Base-by-base conservation (phyloP, 2,113 vertebrate species). In the Malurus elegans region DNA sequence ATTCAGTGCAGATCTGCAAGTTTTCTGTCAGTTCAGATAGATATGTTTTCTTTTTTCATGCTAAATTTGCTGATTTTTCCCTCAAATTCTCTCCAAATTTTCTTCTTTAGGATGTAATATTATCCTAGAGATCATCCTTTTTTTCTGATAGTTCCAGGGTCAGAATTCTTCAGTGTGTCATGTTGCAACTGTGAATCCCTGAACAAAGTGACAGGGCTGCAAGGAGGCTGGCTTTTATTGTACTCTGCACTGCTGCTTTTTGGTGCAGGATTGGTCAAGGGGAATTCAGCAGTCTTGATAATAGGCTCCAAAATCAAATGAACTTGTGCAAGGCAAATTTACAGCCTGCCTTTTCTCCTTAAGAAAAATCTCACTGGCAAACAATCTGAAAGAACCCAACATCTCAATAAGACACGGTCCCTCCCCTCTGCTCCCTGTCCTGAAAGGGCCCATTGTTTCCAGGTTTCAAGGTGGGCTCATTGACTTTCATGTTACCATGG, bases 391-490 rank as follows among this genome's bases (percentile, higher is more conserved):
- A 95, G 82, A 79, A 86, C 50, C 57, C 86, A 96, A 86, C 48
- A 73, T 94, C 88, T 96, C 96, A 97, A 79, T 96, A 86, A 83
- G 72, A 67, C 12, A 4, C 4, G 25, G 88, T 83, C 92, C 87
- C 95, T 96, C 96, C 83, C 54, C 67, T 79, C 83, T 73, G 75
- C 76, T 76, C 53, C 18, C 34, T 48, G 90, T 14, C 93, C 82
- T 98, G 95, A 98, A 98, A 97, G 94, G 92, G 40, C 53, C 78
- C 84, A 94, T 98, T 98, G 96, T 98, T 98, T 38, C 50, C 60
- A 71, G 45, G 64, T 93, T 97, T 97, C 95, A 97, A 97, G 97
- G 96, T 98, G 96, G 94, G 91, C 80, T 97, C 90, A 69, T 96
- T 96, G 85, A 95, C 91, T 97, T 97, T 95, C 93, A 92, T 18